phyloP scores from a whole-genome alignment of 2,888 invertebrate genomes.

The Nowickia ferox region DNA sequence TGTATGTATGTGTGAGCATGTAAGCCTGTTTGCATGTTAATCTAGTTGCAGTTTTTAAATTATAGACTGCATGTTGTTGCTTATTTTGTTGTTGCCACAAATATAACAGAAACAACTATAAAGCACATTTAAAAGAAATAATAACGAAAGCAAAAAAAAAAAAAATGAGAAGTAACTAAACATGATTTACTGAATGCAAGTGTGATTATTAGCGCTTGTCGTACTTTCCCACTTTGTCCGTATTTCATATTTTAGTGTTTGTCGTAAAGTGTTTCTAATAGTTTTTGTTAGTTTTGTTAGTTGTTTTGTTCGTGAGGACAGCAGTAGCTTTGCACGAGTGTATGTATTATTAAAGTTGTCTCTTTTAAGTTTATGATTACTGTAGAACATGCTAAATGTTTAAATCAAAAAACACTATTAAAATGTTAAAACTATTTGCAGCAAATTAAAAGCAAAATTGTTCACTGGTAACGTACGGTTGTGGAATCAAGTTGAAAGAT shows the following conservation, averaged over 20 bases:
- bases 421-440: constrained; percentile 4
- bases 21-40: constrained; percentile 30
- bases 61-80: constrained; percentile 67
- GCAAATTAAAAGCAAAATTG: not conserved
- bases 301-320: constrained; percentile 1
- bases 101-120: constrained; percentile 15
- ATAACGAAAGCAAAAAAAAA: constrained; percentile 7
- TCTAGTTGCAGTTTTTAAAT: constrained; percentile 63
- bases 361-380: constrained; percentile 56
- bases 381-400: constrained; percentile 62
- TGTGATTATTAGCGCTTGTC: constrained; percentile 70
- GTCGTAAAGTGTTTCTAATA: not conserved
- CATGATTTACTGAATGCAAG: constrained; percentile 68
- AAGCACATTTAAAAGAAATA: not conserved
- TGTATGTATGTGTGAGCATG: not conserved
- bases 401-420: constrained; percentile 46
- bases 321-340: not conserved
- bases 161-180: constrained; percentile 7
- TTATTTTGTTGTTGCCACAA: constrained; percentile 54
- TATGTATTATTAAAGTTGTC: constrained; percentile 24
- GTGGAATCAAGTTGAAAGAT: not conserved
- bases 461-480: not conserved
- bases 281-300: not conserved
- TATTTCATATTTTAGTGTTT: constrained; percentile 25
- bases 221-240: constrained; percentile 50